Base-by-base conservation (phyloP, 1,140 invertebrate species). In the Drosophila ficusphila region DNA sequence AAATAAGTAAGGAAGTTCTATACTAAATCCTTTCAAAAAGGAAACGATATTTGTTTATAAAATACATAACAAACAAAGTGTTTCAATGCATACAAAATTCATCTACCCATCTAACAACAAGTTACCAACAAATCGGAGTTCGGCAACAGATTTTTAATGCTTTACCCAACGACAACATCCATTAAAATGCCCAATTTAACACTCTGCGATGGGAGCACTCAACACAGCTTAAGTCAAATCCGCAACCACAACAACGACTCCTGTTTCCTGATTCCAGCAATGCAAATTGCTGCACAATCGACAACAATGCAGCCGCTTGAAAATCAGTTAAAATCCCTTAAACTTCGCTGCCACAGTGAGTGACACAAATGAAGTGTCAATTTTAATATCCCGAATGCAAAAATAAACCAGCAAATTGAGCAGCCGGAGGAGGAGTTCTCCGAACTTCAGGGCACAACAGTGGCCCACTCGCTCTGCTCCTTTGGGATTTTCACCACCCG, bases 351-450 rank as follows among this genome's bases (percentile, higher is more conserved):
- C 18, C 41, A 27, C 44, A 52, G 33, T 25, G 51, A 56, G 77
- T 61, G 57, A 38, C 65, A 61, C 36, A 79, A 76, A 81, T 81
- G 36, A 82, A 82, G 72, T 76, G 78, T 42, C 54, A 60, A 82
- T 72, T 81, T 82, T 79, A 82, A 72, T 76, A 74, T 74, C 56
- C 47, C 49, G 49, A 76, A 76, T 48, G 46, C n/a, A 39, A 52
- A 49, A 60, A 51, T 42, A 64, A 42, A 31, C 57, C 47, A 42
- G 33, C 56, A 73, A 81, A 82, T 83, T 81, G 78, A 81, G 78
- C 78, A 81, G 21, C 36, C 36, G 21, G 21, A 14, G 29, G 2
- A 6, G 58, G 11, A 53, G 29, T 25, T 14, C 3, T 25, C 21
- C 62, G 47, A 14, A 31, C 60, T 41, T 21, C 62, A 27, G 60